Percentiles rank a stretch among this genome's conserved stretches.
These are phyloP conservation scores for Falco columbarius DNA, from an alignment of 2,797 vertebrate species.

Conservation along the genomic window DNA sequence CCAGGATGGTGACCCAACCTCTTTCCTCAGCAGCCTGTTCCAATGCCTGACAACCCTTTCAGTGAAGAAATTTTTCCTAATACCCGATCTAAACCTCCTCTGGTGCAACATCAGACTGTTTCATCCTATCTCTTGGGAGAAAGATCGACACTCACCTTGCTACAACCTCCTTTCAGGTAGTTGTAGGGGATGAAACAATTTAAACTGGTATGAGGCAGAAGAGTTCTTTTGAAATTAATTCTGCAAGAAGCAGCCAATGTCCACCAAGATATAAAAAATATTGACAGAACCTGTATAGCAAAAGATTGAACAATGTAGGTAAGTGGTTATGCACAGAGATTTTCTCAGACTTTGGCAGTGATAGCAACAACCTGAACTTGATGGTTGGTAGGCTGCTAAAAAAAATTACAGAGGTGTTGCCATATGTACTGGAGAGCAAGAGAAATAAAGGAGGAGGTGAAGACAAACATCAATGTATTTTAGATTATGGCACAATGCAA, in stretches of 20 bases:
- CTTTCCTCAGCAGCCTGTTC: not conserved
- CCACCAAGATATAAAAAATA: not conserved
- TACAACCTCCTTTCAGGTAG: not conserved
- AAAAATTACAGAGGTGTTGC: not conserved
- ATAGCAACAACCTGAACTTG: not conserved
- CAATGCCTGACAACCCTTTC: not conserved
- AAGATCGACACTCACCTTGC: rapidly evolving
- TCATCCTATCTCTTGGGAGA: not conserved
- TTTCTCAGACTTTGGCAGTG: not conserved
- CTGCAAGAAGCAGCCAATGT: not conserved
- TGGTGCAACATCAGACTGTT: not conserved
- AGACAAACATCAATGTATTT: not conserved
- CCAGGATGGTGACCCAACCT: not conserved
- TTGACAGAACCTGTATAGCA: not conserved
- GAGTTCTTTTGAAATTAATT: not conserved
- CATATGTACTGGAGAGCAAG: not conserved
- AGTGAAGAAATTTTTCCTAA: not conserved
- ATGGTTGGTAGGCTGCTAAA: not conserved
- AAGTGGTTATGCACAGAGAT: not conserved
- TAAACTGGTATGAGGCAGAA: not conserved
- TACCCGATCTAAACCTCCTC: not conserved
- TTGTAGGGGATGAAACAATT: not conserved
- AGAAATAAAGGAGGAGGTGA: not conserved
- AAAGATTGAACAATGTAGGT: not conserved
- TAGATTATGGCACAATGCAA: not conserved